Percentiles rank a stretch among this genome's conserved stretches.
Evolutionary conservation across 1,140 invertebrate species (phyloP).

Genomic region (Hylyphantes graminicola): DNA sequence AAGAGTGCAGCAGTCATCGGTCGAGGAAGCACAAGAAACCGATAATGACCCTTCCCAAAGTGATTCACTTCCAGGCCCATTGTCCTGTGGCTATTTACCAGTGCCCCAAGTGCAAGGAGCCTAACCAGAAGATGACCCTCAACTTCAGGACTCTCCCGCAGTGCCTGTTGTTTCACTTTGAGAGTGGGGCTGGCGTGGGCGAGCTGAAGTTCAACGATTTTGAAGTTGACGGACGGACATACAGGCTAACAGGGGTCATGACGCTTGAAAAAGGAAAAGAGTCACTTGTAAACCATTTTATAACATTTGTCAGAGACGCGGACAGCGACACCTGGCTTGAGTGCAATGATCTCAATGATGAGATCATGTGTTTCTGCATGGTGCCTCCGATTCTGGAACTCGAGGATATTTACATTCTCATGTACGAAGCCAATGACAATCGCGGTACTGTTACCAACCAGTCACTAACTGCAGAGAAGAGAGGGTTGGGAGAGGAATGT

Average conservation of each 20-base stretch:
- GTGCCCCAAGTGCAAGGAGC: slow-evolving; percentile 16
- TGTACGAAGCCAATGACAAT: slow-evolving; percentile 38
- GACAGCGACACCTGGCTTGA: slow-evolving; percentile 15
- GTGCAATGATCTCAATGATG: slow-evolving; percentile 27
- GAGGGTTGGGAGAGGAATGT: background rate
- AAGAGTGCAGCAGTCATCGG: background rate
- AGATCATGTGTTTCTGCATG: slow-evolving; percentile 1
- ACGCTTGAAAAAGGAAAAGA: background rate
- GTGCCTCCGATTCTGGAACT: background rate
- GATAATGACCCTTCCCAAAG: slow-evolving; percentile 33
- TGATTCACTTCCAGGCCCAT: background rate
- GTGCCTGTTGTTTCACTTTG: slow-evolving; percentile 46
- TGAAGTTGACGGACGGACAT: slow-evolving; percentile 1
- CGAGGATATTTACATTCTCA: background rate
- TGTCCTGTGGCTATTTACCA: background rate
- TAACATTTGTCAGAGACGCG: slow-evolving; percentile 34
- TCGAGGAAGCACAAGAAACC: slow-evolving; percentile 1
- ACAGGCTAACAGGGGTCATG: slow-evolving; percentile 29
- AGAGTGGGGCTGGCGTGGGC: slow-evolving; percentile 39
- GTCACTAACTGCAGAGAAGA: too few relatives aligned
- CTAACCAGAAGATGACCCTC: background rate
- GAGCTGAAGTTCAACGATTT: background rate
- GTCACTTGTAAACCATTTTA: slow-evolving; percentile 19
- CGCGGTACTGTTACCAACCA: background rate
- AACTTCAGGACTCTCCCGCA: slow-evolving; percentile 14